These are phyloP conservation scores for Hemicentrotus pulcherrimus DNA, from an alignment of 35 echinoderm and acorn worm genomes.

Conservation along the genomic window DNA sequence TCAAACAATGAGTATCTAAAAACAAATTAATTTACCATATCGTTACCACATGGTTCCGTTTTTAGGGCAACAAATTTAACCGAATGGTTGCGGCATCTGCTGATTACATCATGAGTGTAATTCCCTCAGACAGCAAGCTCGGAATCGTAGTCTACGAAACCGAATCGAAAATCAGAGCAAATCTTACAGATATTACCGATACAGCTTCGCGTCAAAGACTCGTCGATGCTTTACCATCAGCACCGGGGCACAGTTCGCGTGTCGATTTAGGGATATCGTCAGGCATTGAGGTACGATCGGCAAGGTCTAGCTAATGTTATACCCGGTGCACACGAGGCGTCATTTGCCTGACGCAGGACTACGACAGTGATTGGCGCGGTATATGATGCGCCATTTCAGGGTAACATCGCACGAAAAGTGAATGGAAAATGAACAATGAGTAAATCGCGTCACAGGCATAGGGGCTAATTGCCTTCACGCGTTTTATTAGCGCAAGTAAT, in stretches of 20 bases:
- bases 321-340: too few relatives aligned
- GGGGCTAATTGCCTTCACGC: too few relatives aligned
- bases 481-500: too few relatives aligned
- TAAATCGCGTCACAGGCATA: too few relatives aligned
- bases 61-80: neutral
- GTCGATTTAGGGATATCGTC: neutral
- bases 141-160: neutral
- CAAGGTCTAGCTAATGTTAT: neutral
- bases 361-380: too few relatives aligned
- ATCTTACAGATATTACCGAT: neutral
- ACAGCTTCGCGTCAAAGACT: neutral
- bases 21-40: too few relatives aligned
- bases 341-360: too few relatives aligned
- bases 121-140: neutral
- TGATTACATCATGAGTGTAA: neutral
- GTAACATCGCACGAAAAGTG: too few relatives aligned
- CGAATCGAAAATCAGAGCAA: neutral
- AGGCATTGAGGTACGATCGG: neutral
- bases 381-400: too few relatives aligned
- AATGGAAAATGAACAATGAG: too few relatives aligned
- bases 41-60: neutral
- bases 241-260: neutral
- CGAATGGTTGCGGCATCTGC: neutral
- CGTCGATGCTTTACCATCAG: neutral
- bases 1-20: too few relatives aligned